Percentiles rank a stretch among this genome's conserved stretches.
Conservation (phyloP, 2,113 vertebrate species). For the Poecilia latipinna region DNA sequence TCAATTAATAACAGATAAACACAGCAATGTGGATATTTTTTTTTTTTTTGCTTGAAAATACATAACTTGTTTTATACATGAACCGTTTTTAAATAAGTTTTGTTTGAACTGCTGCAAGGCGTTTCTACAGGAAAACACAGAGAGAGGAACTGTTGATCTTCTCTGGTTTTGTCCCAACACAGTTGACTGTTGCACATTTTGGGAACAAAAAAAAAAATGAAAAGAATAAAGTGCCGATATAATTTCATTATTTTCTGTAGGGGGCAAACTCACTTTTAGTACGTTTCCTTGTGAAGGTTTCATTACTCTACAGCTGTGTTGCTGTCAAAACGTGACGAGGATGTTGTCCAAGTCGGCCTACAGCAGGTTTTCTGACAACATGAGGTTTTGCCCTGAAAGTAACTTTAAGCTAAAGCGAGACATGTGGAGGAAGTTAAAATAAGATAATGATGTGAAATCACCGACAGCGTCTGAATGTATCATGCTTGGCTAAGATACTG, state of each 20-base stretch:
- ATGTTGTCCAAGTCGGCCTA: no score
- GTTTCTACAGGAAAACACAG: neutral
- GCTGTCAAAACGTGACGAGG: no score
- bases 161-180: neutral
- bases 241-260: neutral
- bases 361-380: no score
- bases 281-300: no score
- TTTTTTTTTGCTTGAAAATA: conserved; percentile 26
- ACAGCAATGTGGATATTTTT: conserved; percentile 10
- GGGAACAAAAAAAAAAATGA: neutral
- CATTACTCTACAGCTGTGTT: no score
- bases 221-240: neutral
- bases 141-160: neutral
- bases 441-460: no score
- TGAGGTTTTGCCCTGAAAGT: no score
- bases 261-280: no score
- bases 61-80: neutral
- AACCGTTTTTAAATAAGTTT: neutral
- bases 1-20: conserved; percentile 62
- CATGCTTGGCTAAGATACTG: no score
- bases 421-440: no score
- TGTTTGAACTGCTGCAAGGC: neutral
- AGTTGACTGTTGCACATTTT: neutral
- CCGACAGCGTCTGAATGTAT: no score
- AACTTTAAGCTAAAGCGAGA: no score